phyloP scores from a whole-genome alignment of 1,140 invertebrate species.

The Dinothrombium tinctorium region DNA sequence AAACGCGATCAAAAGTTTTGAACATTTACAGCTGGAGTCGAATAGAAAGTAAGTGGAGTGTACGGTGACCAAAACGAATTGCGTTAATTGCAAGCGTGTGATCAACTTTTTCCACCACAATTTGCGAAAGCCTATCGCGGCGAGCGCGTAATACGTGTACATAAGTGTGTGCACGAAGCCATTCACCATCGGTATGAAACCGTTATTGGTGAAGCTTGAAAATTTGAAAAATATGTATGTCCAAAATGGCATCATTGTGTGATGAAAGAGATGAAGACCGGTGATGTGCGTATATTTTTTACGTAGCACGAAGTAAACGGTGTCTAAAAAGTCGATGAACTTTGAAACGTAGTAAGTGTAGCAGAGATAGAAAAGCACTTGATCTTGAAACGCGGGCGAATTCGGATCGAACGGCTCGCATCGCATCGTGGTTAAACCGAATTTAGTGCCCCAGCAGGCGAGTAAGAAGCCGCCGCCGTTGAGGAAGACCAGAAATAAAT shows the following conservation, averaged over 20 bases:
- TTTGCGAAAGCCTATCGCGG: slow-evolving; percentile 26
- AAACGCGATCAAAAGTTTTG: slow-evolving; percentile 1
- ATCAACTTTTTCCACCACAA: slow-evolving; percentile 30
- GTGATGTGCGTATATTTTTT: slow-evolving; percentile 26
- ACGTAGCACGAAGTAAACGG: slow-evolving; percentile 24
- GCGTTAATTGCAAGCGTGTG: slow-evolving; percentile 25
- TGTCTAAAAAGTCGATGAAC: slow-evolving; percentile 25
- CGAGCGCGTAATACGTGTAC: slow-evolving; percentile 28
- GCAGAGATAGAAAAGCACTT: slow-evolving; percentile 4
- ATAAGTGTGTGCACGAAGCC: slow-evolving; percentile 32
- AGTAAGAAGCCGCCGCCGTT: slow-evolving; percentile 1
- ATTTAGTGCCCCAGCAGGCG: neutral
- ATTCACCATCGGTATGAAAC: slow-evolving; percentile 20
- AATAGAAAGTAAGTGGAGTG: slow-evolving; percentile 6
- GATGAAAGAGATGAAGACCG: slow-evolving; percentile 27
- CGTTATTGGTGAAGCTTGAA: slow-evolving; percentile 2
- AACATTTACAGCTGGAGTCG: slow-evolving; percentile 1
- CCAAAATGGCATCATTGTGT: slow-evolving; percentile 18
- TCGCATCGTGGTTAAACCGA: neutral
- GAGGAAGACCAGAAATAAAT: slow-evolving; percentile 1
- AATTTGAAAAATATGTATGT: slow-evolving; percentile 12
- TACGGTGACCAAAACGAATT: slow-evolving; percentile 5
- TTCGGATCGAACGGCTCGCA: slow-evolving; percentile 1
- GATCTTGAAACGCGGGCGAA: neutral
- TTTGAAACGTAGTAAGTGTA: slow-evolving; percentile 27